Conservation (phyloP, 2,113 vertebrate species). For the Leucopternis melanops region DNA sequence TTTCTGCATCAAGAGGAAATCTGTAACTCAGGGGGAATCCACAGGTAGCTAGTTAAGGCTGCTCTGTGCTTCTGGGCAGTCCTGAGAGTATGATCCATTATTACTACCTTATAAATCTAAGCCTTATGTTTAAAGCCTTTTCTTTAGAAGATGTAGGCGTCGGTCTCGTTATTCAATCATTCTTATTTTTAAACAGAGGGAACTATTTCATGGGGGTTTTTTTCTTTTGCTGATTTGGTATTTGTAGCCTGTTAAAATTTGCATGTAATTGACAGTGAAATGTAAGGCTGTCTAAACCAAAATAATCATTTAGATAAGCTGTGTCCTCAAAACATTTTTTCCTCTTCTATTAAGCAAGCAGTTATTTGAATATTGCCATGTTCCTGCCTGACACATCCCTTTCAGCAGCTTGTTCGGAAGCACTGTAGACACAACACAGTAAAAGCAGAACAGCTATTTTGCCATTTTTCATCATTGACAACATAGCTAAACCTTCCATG, state of each 20-base stretch:
- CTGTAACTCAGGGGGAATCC: background rate
- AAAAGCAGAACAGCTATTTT: background rate
- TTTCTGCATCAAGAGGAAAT: background rate
- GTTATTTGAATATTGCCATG: background rate
- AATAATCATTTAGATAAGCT: constrained; percentile 43
- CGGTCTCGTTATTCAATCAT: constrained; percentile 8
- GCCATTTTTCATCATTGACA: constrained; percentile 38
- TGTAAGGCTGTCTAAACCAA: constrained; percentile 7
- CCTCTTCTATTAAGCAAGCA: background rate
- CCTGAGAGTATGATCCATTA: background rate
- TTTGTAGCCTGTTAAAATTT: constrained; percentile 28
- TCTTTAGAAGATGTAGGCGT: background rate
- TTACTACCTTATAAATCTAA: background rate
- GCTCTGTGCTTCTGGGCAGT: background rate
- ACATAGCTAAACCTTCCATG: background rate
- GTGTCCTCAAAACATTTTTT: background rate
- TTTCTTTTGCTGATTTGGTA: background rate
- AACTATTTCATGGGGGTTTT: background rate
- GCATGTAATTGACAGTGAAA: constrained; percentile 17
- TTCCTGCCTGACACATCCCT: background rate
- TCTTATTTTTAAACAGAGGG: constrained; percentile 14
- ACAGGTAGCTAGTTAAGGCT: background rate
- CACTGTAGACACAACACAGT: background rate
- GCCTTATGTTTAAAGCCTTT: background rate
- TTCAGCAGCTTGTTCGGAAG: background rate